These are phyloP conservation scores for Sisor rabdophorus DNA, from an alignment of 2,113 vertebrate genomes.

Conservation along the genomic window DNA sequence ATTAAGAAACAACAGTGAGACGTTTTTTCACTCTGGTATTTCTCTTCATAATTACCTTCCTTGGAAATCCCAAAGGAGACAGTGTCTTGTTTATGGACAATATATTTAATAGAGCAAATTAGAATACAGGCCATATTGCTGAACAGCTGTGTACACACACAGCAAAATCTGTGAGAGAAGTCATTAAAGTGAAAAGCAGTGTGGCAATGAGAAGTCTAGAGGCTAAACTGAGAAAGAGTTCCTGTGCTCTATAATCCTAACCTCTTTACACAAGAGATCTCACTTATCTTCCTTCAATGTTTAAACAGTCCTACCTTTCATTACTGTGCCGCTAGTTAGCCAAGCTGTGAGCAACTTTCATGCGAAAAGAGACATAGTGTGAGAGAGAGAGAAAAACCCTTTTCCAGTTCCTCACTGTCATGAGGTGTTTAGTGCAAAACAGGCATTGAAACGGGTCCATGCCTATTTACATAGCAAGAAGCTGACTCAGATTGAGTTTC, in stretches of 20 bases:
- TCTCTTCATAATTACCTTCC: slow-evolving; percentile 69
- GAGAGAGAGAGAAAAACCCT: not conserved
- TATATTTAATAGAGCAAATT: slow-evolving; percentile 74
- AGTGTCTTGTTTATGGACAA: slow-evolving; percentile 67
- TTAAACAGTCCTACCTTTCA: slow-evolving; percentile 21
- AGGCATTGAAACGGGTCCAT: slow-evolving; percentile 21
- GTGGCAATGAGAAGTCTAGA: slow-evolving; percentile 46
- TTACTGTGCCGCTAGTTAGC: not conserved
- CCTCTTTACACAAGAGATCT: slow-evolving; percentile 30
- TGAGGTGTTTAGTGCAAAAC: slow-evolving; percentile 30
- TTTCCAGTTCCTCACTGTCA: not conserved
- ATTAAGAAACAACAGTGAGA: slow-evolving; percentile 53
- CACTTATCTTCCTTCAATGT: slow-evolving; percentile 19
- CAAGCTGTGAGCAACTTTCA: slow-evolving; percentile 19
- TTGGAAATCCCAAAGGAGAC: slow-evolving; percentile 67
- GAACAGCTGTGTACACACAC: slow-evolving; percentile 74
- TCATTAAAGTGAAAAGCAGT: slow-evolving; percentile 58
- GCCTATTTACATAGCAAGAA: slow-evolving; percentile 39
- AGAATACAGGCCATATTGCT: slow-evolving; percentile 60
- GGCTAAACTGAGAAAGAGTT: slow-evolving; percentile 20
- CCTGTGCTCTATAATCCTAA: slow-evolving; percentile 41
- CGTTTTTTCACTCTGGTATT: slow-evolving; percentile 61
- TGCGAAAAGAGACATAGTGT: not conserved
- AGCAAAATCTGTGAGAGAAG: slow-evolving; percentile 62
- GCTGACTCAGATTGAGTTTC: slow-evolving; percentile 34